Evolutionary conservation across 2,113 vertebrate genomes (phyloP), one percentile per base, ranked within the genome.

Genomic region (Ptilorrhoa leucosticta): DNA sequence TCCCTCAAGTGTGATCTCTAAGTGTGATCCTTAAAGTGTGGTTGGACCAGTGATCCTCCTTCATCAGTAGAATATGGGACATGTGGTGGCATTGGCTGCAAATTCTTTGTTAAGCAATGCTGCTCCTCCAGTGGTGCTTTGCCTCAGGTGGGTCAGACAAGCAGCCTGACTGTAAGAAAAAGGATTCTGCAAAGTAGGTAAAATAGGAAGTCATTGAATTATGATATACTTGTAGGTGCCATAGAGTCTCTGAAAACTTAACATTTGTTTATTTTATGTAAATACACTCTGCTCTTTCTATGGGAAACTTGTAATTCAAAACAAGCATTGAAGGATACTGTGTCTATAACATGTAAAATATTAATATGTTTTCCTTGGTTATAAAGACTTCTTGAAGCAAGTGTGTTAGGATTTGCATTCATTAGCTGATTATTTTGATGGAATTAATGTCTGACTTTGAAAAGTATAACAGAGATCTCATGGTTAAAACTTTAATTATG

Each of bases 361-460:
- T 89, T 30, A 92, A 81, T 94, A 69, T 78, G 26, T 58, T 94
- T 93, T 93, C 28, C n/a, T 81, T 63, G 54, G 14, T 90, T 76
- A 45, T 71, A 48, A 93, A 76, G 81, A 57, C 14, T 91, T 77
- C 35, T 78, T 70, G 56, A 50, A 94, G 47, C 35, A 90, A 90
- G 10, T 2, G 2, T 78, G 44, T 83, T 77, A 90, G 56, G 56
- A 80, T 94, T 93, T 94, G 26, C 53, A 70, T 94, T 95, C 31
- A 89, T 90, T 90, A 80, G 35, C 39, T 78, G 39, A 56, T 87
- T 81, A n/a, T 83, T 94, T 86, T 95, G 47, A 71, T 92, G 60
- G 15, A 56, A 77, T 78, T 94, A 73, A 76, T 68, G 40, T 78
- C 42, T 88, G 27, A 71, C 83, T 94, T 93, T 86, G 60, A 78